Evolutionary conservation across 1,140 invertebrate species (phyloP).

Genomic region (Matsumurasca onukii): DNA sequence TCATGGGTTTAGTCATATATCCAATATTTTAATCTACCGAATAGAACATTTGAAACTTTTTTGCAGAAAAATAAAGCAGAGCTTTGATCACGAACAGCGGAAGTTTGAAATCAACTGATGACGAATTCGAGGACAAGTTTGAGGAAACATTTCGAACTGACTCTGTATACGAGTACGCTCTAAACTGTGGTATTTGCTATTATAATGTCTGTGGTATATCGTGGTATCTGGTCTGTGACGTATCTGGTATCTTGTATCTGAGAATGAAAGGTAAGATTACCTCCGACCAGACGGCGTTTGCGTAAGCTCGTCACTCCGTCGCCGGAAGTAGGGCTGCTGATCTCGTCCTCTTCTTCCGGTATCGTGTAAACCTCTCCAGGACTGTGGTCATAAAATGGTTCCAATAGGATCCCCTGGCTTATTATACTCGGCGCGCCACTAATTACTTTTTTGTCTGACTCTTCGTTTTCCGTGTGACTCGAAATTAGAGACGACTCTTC

Average conservation of each 20-base stretch:
- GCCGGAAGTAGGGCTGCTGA: slow-evolving; percentile 52
- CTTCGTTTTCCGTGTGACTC: slow-evolving; percentile 22
- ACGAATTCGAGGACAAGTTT: too few species aligned
- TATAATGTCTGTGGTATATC: neutral
- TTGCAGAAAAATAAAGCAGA: too few species aligned
- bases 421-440: slow-evolving; percentile 9
- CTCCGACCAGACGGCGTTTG: slow-evolving; percentile 43
- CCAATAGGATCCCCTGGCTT: slow-evolving; percentile 26
- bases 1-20: too few species aligned
- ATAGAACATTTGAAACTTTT: too few species aligned
- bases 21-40: too few species aligned
- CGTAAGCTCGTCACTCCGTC: slow-evolving; percentile 52
- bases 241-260: too few species aligned
- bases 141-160: too few species aligned
- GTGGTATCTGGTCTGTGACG: neutral
- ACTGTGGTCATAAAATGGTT: slow-evolving; percentile 52
- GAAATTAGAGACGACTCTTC: slow-evolving; percentile 18
- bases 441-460: slow-evolving; percentile 19
- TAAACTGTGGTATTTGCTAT: neutral
- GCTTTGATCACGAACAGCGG: too few species aligned
- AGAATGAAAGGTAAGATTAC: slow-evolving; percentile 38
- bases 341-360: slow-evolving; percentile 56
- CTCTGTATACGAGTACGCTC: too few species aligned
- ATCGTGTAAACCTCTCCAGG: slow-evolving; percentile 57
- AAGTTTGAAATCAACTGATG: too few species aligned